These are phyloP conservation scores for Sebastes reedi DNA, from an alignment of 2,797 vertebrate species.

Conservation along the genomic window DNA sequence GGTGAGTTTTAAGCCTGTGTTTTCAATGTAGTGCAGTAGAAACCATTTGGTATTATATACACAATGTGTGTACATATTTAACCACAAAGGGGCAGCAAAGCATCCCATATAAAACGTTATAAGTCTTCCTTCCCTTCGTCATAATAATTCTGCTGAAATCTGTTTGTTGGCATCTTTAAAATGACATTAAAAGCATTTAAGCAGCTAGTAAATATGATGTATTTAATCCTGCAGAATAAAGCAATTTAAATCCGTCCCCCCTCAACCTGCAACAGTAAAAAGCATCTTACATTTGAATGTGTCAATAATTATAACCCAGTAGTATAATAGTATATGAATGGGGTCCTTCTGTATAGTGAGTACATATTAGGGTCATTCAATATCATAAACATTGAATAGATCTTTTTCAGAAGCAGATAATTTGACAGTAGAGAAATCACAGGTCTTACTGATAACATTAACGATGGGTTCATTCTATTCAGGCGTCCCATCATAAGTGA, in stretches of 20 bases:
- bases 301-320: not conserved
- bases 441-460: not conserved
- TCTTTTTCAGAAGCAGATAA: not conserved
- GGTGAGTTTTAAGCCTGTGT: not conserved
- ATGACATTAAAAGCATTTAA: not conserved
- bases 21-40: not conserved
- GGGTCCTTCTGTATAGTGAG: not conserved
- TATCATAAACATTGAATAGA: not conserved
- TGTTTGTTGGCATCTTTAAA: not conserved
- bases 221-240: not conserved
- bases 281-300: not conserved
- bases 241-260: not conserved
- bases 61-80: not conserved
- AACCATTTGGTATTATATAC: not conserved
- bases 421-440: not conserved
- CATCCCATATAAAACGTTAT: not conserved
- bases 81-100: slow-evolving; percentile 68
- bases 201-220: not conserved
- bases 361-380: not conserved
- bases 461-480: not conserved
- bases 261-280: not conserved
- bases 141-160: not conserved
- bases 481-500: not conserved
- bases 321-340: not conserved
- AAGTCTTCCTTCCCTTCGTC: not conserved